Evolutionary conservation across 2,888 invertebrate species (phyloP).

Genomic region (Metellina segmentata): DNA sequence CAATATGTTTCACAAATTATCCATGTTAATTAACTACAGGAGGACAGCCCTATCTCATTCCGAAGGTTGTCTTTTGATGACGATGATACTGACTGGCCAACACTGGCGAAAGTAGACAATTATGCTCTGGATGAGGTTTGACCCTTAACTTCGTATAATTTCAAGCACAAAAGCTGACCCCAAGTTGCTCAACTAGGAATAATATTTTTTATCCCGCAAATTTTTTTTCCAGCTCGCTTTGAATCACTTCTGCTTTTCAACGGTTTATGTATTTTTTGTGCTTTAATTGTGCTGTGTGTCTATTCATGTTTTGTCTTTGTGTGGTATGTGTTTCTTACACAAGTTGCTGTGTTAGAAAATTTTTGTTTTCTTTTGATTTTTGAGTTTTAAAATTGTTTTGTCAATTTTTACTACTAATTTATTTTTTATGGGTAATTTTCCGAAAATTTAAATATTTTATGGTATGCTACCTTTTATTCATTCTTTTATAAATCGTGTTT

Average conservation of each 20-base stretch:
- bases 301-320: slow-evolving; percentile 38
- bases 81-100: slow-evolving; percentile 89
- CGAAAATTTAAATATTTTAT: background rate
- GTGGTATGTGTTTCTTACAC: slow-evolving; percentile 21
- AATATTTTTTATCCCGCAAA: slow-evolving; percentile 31
- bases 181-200: slow-evolving; percentile 50
- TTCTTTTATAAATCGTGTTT: background rate
- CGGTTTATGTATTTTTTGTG: slow-evolving; percentile 16
- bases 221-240: slow-evolving; percentile 52
- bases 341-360: background rate
- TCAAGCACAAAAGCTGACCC: slow-evolving; percentile 45
- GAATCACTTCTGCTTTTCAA: slow-evolving; percentile 26
- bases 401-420: too few species aligned
- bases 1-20: slow-evolving; percentile 56
- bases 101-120: slow-evolving; percentile 81
- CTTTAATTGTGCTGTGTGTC: slow-evolving; percentile 35
- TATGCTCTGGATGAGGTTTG: slow-evolving; percentile 70
- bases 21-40: slow-evolving; percentile 69
- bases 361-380: slow-evolving; percentile 4
- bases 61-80: slow-evolving; percentile 80
- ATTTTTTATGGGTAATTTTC: too few species aligned
- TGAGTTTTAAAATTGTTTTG: too few species aligned
- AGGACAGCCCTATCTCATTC: slow-evolving; percentile 54
- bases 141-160: slow-evolving; percentile 50
- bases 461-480: background rate